These are phyloP conservation scores for Malurus splendens DNA, from an alignment of 2,797 vertebrate genomes.

Conservation along the genomic window DNA sequence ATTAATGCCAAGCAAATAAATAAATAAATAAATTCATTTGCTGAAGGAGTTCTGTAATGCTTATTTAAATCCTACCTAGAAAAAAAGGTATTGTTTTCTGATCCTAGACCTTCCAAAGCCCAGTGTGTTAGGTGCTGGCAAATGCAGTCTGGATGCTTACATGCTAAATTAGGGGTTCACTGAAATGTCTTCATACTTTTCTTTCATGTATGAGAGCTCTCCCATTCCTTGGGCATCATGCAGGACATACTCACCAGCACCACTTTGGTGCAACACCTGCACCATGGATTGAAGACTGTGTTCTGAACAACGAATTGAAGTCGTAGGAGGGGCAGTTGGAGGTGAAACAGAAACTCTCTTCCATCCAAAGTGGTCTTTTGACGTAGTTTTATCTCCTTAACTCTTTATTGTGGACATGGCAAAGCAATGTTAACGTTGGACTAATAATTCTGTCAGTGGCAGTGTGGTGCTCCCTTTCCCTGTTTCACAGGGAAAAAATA, in stretches of 20 bases:
- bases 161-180: neutral
- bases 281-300: neutral
- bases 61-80: neutral
- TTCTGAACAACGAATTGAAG: neutral
- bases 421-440: neutral
- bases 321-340: neutral
- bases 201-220: neutral
- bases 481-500: neutral
- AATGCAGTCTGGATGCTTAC: neutral
- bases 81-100: neutral
- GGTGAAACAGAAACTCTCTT: neutral
- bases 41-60: neutral
- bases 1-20: neutral
- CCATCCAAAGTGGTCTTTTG: neutral
- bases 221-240: neutral
- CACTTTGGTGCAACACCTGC: neutral
- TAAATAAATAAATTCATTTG: conserved; percentile 18
- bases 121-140: neutral
- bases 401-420: neutral
- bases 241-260: neutral
- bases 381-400: neutral
- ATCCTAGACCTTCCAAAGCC: neutral
- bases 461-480: neutral
- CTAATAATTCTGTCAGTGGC: neutral
- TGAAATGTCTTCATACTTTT: neutral